phyloP scores from a whole-genome alignment of 2,113 vertebrate species.

The Prunella himalayana region DNA sequence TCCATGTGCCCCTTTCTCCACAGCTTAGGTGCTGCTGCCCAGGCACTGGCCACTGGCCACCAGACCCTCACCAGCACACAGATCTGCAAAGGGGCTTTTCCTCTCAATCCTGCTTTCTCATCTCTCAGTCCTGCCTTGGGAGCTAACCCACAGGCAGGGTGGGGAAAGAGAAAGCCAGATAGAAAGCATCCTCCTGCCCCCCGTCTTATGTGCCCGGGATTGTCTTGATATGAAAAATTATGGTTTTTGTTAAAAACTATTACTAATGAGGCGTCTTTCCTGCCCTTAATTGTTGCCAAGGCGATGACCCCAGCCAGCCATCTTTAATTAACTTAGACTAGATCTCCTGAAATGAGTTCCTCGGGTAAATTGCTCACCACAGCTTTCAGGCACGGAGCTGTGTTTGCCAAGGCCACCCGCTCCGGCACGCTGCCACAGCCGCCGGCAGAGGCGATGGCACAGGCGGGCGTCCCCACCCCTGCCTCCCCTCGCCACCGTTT shows the following conservation, averaged over 20 bases:
- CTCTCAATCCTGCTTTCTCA: neutral
- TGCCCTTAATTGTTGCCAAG: slow-evolving; percentile 82
- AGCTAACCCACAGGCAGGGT: neutral
- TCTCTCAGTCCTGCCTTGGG: neutral
- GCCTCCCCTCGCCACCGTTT: accelerated
- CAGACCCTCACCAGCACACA: neutral
- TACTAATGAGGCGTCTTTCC: slow-evolving; percentile 74
- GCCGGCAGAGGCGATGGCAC: neutral
- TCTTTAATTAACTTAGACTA: slow-evolving; percentile 82
- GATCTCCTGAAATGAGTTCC: slow-evolving; percentile 74
- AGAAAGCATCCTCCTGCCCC: neutral
- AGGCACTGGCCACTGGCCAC: neutral
- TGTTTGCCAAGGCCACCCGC: slow-evolving; percentile 39
- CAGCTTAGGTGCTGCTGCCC: neutral
- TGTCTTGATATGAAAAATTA: slow-evolving; percentile 65
- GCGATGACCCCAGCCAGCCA: slow-evolving; percentile 79
- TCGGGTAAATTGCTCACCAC: slow-evolving; percentile 71
- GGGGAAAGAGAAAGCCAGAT: neutral
- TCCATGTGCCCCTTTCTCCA: accelerated
- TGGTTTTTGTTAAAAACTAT: slow-evolving; percentile 67
- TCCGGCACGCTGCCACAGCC: neutral
- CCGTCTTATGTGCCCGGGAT: neutral
- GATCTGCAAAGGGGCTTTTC: neutral
- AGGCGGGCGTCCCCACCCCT: neutral
- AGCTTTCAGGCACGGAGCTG: slow-evolving; percentile 68